Base-by-base conservation (phyloP, 2,888 invertebrate species). In the Spodoptera exigua region DNA sequence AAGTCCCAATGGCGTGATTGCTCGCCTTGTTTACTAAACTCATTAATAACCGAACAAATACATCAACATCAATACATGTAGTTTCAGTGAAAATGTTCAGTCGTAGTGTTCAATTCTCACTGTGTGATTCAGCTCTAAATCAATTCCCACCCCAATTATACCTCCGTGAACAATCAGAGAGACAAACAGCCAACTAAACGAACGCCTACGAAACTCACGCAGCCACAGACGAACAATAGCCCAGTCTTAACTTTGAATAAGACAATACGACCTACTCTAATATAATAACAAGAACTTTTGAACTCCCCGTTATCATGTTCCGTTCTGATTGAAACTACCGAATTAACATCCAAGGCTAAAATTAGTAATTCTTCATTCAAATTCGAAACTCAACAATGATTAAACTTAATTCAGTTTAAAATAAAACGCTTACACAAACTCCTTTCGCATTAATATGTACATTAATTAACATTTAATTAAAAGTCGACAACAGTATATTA, bases 391-490 rank as follows among this genome's bases (percentile, higher is more conserved):
- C 51, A 49, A 21, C 27, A 13, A 47, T 55, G 37, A 66, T 66
- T 47, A 71, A 61, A 67, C 41, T 45, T 14, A 10, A 45, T 17
- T 3, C 9, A n/a, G 43, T 40, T 56, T 32, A 39, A 67, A 74
- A 54, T 41, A 44, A 56, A 68, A 47, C 35, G 36, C 11, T 56
- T 43, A 12, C 13, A 54, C 27, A 60, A 69, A 52, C 44, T 58
- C 32, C 32, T 40, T 49, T 37, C 54, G 27, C 46, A 55, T 67
- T 70, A 58, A 21, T 21, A 62, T 68, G 36, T 53, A 57, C 49
- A 57, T 62, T 62, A 21, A 60, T 68, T 69, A 41, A 12, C 60
- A 57, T 68, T 43, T 59, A 37, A 69, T 69, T 54, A 61, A 51
- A 70, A 65, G 40, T 36, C 44, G 32, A 18, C 55, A 46, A 32